Evolutionary conservation across 2,888 invertebrate genomes (phyloP), one percentile per base, ranked within the genome.

Genomic region (Eilema caniola): DNA sequence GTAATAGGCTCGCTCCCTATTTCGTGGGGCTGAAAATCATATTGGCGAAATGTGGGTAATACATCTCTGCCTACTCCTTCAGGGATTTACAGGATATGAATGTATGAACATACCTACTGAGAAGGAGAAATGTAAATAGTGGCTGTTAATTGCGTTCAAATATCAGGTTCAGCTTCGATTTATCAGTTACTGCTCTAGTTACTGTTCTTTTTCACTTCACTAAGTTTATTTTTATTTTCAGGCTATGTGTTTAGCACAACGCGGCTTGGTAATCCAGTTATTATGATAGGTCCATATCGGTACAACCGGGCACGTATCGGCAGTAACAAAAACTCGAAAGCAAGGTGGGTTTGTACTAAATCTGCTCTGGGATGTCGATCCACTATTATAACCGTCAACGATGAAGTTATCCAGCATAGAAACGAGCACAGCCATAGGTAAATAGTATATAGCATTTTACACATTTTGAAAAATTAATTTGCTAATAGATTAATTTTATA

Each of bases 201-300:
- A n/a, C n/a, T n/a, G n/a, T n/a, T 8, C 4, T 37, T 37, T 37
- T 37, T 12, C 12, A 12, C 12, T 11, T 41, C 24, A 62, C 41
- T 59, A 25, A 59, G 41, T 41, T 62, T 1, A 47, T 11, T 25
- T 14, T 61, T 37, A 31, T 41, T 72, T 75, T 65, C 74, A 66
- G 66, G 41, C 8, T 70, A 62, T 59, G 47, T 63, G 28, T 67
- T 71, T 47, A 71, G 61, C 57, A 75, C 65, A 10, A 83, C 86
- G 10, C 77, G 62, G 11, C 65, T 63, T 4, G 86, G 86, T 3
- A 82, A 81, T 20, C 81, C 81, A 3, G 78, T 84, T 1, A 69
- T 86, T 2, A 62, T 77, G 8, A 11, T 83, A 14, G 86, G 83
- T 10, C 14, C 4, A 1, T 80, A 84, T 66, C 74, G 86, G 8